Percentiles rank a stretch among this genome's conserved stretches.
These are phyloP conservation scores for Dallia pectoralis DNA, from an alignment of 2,797 vertebrate genomes.

Conservation along the genomic window DNA sequence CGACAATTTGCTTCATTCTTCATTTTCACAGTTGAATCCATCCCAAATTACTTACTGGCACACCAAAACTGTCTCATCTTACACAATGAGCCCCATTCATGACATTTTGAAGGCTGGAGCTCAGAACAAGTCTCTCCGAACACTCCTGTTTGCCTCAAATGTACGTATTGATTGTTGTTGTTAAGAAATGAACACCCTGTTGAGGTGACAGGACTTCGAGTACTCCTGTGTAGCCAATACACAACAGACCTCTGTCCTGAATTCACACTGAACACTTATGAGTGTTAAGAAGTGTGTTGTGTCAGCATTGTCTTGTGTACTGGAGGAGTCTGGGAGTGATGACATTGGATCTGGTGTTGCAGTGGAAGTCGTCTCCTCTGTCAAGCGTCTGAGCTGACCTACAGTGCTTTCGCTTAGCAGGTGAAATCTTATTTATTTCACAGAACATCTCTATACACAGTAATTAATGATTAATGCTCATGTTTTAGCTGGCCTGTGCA, in stretches of 20 bases:
- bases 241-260: not conserved
- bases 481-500: not conserved
- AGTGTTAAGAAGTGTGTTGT: not conserved
- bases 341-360: conserved; percentile 9
- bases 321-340: not conserved
- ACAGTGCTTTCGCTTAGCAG: not conserved
- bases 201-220: conserved; percentile 18
- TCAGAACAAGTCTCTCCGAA: not conserved
- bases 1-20: conserved; percentile 6
- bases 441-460: not conserved
- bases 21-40: not conserved
- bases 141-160: not conserved
- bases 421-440: not conserved
- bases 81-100: not conserved
- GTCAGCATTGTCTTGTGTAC: conserved; percentile 7
- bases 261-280: not conserved
- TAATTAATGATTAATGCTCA: not conserved
- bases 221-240: not conserved
- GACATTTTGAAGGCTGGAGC: conserved; percentile 3
- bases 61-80: not conserved
- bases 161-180: conserved; percentile 7
- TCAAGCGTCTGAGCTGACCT: conserved; percentile 17
- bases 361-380: not conserved
- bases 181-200: not conserved
- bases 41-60: not conserved